Base-by-base conservation (phyloP, 2,797 vertebrate genomes). In the Tapirus indicus region DNA sequence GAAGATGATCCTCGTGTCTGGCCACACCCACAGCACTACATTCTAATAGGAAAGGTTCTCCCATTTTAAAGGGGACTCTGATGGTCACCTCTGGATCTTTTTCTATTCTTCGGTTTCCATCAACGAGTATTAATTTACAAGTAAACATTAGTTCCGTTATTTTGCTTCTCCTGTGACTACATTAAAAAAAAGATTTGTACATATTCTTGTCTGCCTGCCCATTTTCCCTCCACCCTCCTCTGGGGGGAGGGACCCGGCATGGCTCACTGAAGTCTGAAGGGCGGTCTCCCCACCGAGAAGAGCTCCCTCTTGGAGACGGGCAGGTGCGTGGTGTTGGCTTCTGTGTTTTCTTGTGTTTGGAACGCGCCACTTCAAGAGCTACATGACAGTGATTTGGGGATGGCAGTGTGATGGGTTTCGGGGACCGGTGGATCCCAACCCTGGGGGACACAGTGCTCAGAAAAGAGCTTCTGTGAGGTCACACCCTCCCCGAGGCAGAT, bases 271-370 rank as follows among this genome's bases (percentile, higher is more conserved):
- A 5, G 32, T 32, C 82, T 23, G 7, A 3, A 7, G 60, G 60
- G 29, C 0, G 60, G 20, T 7, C 1, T 23, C 25, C 0, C 11
- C 1, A 2, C 12, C 0, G 12, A 32, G 25, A 32, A 23, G 27
- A n/a, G 29, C 74, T 41, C 5, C 10, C 17, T 0, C 20, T 1
- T 6, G 7, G 23, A 35, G 64, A 38, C 1, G 7, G 14, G 49
- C 49, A 14, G 49, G 14, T 1, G 21, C 0, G 0, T n/a, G 47
- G 1, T 20, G 16, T 13, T 10, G 29, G 64, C 52, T 35, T n/a
- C 16, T 0, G 1, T 21, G 25, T 38, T 35, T 82, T 49, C 1
- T 38, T 11, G 32, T 5, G 8, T 62, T 38, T 17, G 23, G 47
- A 72, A 29, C 9, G 20, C 2, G 41, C 35, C 64, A 21, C 11